A percentile compares a stretch with the other conserved stretches of the same genome.
phyloP scores from a whole-genome alignment of 2,113 vertebrate species.

The Xiphophorus hellerii region DNA sequence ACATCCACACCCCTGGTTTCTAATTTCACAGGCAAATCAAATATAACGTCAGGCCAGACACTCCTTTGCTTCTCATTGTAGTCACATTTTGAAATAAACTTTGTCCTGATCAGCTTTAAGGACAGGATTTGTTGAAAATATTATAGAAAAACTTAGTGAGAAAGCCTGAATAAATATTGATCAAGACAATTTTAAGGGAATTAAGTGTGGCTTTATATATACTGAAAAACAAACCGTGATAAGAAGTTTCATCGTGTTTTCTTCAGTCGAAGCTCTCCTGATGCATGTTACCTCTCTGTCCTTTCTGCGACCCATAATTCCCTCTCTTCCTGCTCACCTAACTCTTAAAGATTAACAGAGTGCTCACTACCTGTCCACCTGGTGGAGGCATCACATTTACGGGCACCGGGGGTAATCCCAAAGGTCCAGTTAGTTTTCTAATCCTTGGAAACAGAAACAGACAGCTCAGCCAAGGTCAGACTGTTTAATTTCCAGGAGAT shows the following conservation, averaged over 20 bases:
- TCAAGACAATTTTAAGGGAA: neutral
- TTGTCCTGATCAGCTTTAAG: neutral
- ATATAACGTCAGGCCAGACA: neutral
- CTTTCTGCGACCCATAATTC: conserved; percentile 75
- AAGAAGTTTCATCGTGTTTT: neutral
- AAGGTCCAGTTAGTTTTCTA: conserved; percentile 71
- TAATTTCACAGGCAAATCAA: neutral
- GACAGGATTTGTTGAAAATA: neutral
- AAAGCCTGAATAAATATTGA: neutral
- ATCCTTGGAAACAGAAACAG: conserved; percentile 64
- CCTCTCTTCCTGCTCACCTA: conserved; percentile 73
- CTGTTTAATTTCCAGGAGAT: conserved; percentile 55
- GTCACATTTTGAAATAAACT: neutral
- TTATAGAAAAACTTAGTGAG: neutral
- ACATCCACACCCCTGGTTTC: neutral
- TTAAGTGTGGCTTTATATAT: neutral
- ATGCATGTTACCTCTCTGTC: conserved; percentile 57
- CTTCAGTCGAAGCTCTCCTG: neutral
- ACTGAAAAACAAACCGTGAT: neutral
- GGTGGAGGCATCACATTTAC: conserved; percentile 77
- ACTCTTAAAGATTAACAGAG: conserved; percentile 76
- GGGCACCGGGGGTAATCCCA: conserved; percentile 59
- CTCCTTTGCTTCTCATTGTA: neutral
- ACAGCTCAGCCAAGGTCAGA: conserved; percentile 48
- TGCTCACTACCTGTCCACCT: conserved; percentile 76